phyloP scores from a whole-genome alignment of 2,888 invertebrate species.

The Ochropacha duplaris region DNA sequence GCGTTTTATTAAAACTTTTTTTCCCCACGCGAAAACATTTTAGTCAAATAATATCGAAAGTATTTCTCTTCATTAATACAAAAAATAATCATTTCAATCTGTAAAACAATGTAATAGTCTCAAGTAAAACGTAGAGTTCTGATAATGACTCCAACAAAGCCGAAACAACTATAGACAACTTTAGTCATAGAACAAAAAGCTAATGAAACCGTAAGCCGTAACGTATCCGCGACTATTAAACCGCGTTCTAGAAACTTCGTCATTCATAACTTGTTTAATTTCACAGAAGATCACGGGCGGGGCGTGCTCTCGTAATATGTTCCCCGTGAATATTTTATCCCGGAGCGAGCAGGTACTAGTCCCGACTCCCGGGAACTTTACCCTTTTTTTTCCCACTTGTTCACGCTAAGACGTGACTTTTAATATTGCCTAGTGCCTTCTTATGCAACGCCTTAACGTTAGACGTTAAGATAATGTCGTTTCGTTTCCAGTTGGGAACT shows the following conservation, averaged over 20 bases:
- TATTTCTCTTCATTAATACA: no score
- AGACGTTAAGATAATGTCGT: constrained; percentile 1
- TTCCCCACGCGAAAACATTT: no score
- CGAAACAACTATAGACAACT: constrained; percentile 31
- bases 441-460: constrained; percentile 1
- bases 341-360: constrained; percentile 13
- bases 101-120: neutral
- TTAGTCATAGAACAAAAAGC: constrained; percentile 41
- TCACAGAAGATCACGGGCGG: constrained; percentile 47
- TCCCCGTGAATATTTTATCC: constrained; percentile 55
- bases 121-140: neutral
- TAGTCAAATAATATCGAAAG: no score
- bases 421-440: constrained; percentile 37
- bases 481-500: neutral
- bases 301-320: constrained; percentile 43
- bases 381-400: constrained; percentile 53
- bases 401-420: constrained; percentile 49
- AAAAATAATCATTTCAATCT: no score
- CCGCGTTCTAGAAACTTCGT: constrained; percentile 41
- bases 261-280: constrained; percentile 67
- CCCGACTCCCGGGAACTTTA: constrained; percentile 20
- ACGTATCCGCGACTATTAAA: constrained; percentile 53
- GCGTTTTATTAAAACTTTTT: no score
- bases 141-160: constrained; percentile 13
- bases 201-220: constrained; percentile 34